Evolutionary conservation across 2,113 vertebrate genomes (phyloP).

Genomic region (Rhipidura dahli): DNA sequence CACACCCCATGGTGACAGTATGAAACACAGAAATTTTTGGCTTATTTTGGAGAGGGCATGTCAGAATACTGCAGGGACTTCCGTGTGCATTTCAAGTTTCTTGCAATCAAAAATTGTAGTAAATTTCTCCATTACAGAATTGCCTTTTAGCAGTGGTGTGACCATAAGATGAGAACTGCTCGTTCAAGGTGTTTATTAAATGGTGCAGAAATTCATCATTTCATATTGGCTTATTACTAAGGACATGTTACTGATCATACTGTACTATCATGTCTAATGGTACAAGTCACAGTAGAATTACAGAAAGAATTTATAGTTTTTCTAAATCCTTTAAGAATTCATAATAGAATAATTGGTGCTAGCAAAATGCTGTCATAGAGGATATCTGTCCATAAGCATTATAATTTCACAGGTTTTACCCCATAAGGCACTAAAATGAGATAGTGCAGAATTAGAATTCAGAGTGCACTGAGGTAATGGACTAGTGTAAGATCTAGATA

Average conservation of each 20-base stretch:
- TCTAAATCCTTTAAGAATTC: not conserved
- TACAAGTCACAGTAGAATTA: not conserved
- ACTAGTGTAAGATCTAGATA: not conserved
- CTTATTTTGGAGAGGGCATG: not conserved
- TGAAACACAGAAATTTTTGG: not conserved
- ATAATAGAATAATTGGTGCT: not conserved
- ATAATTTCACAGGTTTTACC: not conserved
- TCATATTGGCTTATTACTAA: not conserved
- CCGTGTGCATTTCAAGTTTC: not conserved
- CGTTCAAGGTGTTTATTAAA: not conserved
- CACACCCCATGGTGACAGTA: not conserved
- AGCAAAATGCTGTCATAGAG: not conserved
- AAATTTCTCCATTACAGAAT: not conserved
- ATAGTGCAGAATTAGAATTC: not conserved
- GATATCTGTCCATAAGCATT: not conserved
- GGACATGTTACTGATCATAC: not conserved
- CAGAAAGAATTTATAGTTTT: not conserved
- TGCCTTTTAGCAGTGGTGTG: not conserved
- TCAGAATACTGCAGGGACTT: not conserved
- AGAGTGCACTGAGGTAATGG: not conserved
- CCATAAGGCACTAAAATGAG: not conserved
- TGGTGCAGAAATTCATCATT: not conserved
- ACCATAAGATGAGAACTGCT: not conserved
- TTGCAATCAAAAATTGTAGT: not conserved
- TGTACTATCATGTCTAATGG: not conserved